Evolutionary conservation across 1,140 invertebrate genomes (phyloP), one percentile per base, ranked within the genome.

Genomic region (Ips typographus): DNA sequence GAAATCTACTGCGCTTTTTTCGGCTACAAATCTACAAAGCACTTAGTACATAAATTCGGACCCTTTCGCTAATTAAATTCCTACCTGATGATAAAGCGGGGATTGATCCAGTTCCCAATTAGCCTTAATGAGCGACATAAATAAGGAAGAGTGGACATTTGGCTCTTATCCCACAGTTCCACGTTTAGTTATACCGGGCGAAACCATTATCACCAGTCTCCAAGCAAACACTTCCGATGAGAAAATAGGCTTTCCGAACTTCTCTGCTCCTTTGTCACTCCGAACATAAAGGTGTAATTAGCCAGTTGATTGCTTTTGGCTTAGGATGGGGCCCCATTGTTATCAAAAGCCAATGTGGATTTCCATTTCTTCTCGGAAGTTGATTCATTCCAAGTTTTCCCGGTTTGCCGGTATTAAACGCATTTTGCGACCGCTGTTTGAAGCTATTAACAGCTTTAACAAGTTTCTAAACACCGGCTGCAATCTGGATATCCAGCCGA

Each of bases 401-500:
- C 8, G 36, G 43, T 38, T 52, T 63, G 22, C 61, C 52, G 40
- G 38, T 55, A 55, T 65, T 65, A 56, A 65, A 65, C 62, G 3
- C 49, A 42, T 43, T 65, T 41, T 41, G 62, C 62, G 37, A 52
- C 58, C 58, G 62, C 66, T 68, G 66, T 44, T 55, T 53, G 43
- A 56, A 68, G 44, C 66, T 68, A 68, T 68, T 68, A 68, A 61
- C 66, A 68, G 58, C 66, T 60, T 67, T 67, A 51, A 65, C 58
- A 68, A 68, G 66, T 68, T 68, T 39, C 66, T 61, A 68, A 68
- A 68, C 66, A 61, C 55, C 66, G 62, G 62, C 66, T 68, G 66
- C 59, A 68, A 8, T 61, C 58, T 36, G 58, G 66, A 62, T 61
- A 61, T 68, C 62, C 22, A 22, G 47, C 59, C 37, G 66, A 62